Base-by-base conservation (phyloP, 2,113 vertebrate genomes). In the Apaloderma vittatum region DNA sequence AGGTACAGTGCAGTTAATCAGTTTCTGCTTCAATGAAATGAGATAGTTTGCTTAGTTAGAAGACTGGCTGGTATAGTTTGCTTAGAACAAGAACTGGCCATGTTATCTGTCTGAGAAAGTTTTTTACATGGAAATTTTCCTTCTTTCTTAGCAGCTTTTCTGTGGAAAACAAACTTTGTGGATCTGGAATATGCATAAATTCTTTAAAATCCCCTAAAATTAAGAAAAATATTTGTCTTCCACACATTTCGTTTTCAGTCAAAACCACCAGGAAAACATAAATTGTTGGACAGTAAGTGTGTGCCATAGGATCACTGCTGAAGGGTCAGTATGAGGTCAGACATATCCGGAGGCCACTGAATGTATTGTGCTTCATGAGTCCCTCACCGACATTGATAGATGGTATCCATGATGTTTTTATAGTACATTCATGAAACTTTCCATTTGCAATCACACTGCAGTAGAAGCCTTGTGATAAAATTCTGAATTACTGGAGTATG, bases 251-350 rank as follows among this genome's bases (percentile, higher is more conserved):
- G 12, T 49, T 95, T 92, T 36, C 37, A 78, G 61, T 89, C 6
- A 81, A 54, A 94, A 75, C 9, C n/a, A 81, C 11, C 30, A 66
- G 29, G 46, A 77, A 73, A 86, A 59, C 5, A 2, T 36, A 29
- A 65, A n/a, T 23, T 4, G 9, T 30, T 66, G 75, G 55, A 14
- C 55, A 77, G 52, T 72, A 91, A 75, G 57, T 94, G 37, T 4
- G 1, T 93, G 76, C 68, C 46, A 6, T 57, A 79, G 57, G 54
- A 77, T 4, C 27, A 11, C 7, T 85, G 57, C 65, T 14, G 5
- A 54, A 40, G 92, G 73, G 94, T 95, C 76, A 61, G 17, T 49
- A 16, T 67, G 65, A 72, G 93, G 88, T 95, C 90, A 96, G 92
- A 92, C 86, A 1, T 88, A 61, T 46, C 93, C 6, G 2, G 59